Conservation (phyloP, 2,888 invertebrate species). For the Athripsodes cinereus region DNA sequence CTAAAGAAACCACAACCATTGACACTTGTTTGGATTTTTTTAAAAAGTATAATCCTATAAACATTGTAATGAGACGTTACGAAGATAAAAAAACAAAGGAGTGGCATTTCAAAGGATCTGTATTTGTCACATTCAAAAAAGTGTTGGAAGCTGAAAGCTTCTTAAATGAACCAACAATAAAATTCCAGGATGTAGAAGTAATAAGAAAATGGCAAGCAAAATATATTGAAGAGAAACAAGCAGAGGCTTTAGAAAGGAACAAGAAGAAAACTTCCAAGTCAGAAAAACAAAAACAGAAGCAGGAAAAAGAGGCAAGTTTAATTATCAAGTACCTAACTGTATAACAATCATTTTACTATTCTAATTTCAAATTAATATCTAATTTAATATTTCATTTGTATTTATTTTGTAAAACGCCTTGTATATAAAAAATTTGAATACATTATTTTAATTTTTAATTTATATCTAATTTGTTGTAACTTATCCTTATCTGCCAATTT, state of each 20-base stretch:
- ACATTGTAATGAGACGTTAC: conserved; percentile 59
- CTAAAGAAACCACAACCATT: conserved; percentile 57
- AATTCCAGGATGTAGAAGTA: conserved; percentile 61
- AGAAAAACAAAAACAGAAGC: conserved; percentile 35
- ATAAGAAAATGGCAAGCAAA: conserved; percentile 64
- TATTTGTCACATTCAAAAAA: conserved; percentile 81
- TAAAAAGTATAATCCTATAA: conserved; percentile 62
- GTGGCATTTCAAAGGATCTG: conserved; percentile 81
- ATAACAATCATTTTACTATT: too few relatives aligned
- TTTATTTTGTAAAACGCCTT: too few relatives aligned
- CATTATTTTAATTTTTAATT: too few relatives aligned
- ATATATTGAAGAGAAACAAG: conserved; percentile 61
- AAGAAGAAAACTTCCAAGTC: conserved; percentile 53
- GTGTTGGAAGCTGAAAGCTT: conserved; percentile 77
- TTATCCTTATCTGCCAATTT: too few relatives aligned
- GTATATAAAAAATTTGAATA: too few relatives aligned
- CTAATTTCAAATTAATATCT: too few relatives aligned
- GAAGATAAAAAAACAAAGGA: conserved; percentile 58
- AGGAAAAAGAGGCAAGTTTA: conserved; percentile 31
- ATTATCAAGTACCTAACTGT: too few relatives aligned
- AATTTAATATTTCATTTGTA: too few relatives aligned
- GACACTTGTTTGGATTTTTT: conserved; percentile 72
- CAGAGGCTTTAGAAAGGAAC: conserved; percentile 55
- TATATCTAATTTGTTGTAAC: too few relatives aligned
- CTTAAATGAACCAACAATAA: conserved; percentile 61